These are phyloP conservation scores for Anthopleura xanthogrammica DNA, from an alignment of 92 coral and sea anemone genomes.

Conservation along the genomic window DNA sequence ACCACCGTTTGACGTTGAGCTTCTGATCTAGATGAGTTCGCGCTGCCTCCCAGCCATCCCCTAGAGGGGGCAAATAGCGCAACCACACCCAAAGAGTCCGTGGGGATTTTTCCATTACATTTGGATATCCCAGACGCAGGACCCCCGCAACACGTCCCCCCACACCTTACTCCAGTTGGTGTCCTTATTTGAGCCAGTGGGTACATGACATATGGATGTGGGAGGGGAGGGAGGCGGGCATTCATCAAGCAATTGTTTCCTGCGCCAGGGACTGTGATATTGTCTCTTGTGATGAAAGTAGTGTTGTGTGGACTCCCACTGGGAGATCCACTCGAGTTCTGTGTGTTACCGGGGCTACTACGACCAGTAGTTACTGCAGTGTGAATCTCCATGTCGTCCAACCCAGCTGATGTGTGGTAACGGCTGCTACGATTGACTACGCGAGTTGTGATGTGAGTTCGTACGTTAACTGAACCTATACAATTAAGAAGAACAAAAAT, in stretches of 20 bases:
- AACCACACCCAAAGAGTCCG: conserved; percentile 79
- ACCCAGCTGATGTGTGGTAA: conserved; percentile 98
- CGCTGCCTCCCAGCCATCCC: conserved; percentile 93
- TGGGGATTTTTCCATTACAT: conserved; percentile 79
- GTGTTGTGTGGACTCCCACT: conserved; percentile 82
- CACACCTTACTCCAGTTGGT: conserved; percentile 77
- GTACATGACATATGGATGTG: conserved; percentile 74
- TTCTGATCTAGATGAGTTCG: conserved; percentile 77
- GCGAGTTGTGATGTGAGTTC: conserved; percentile 90
- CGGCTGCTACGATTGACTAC: conserved; percentile 99
- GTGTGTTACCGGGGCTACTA: conserved; percentile 65
- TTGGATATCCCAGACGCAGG: conserved; percentile 62
- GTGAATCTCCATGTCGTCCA: conserved; percentile 79
- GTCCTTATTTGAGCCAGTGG: conserved; percentile 92
- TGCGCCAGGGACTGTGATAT: conserved; percentile 54
- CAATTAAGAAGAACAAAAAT: not conserved
- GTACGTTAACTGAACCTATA: conserved; percentile 87
- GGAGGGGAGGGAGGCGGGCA: conserved; percentile 96
- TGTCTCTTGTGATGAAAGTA: conserved; percentile 63
- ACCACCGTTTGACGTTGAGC: conserved; percentile 65
- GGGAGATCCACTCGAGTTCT: conserved; percentile 73
- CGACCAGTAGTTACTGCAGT: conserved; percentile 54
- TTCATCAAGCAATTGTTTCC: conserved; percentile 89
- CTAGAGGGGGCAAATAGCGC: conserved; percentile 79
- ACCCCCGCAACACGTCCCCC: conserved; percentile 85